Evolutionary conservation across 1,140 invertebrate species (phyloP), one percentile per base, ranked within the genome.

Genomic region (Diorhabda elongata): DNA sequence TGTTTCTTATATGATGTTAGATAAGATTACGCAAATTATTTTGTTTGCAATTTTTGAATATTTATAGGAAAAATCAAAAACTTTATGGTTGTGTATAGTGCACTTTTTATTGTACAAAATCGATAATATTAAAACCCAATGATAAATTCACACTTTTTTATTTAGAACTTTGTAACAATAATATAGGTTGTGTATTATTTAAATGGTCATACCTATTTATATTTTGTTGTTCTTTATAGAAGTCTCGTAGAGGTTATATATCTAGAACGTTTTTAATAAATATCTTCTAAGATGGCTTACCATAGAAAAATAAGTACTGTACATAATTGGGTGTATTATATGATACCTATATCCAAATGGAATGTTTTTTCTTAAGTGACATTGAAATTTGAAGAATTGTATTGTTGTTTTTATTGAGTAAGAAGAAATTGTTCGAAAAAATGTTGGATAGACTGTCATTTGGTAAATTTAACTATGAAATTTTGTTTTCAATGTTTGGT

Each of bases 271-370:
- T 63, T 68, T 64, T 61, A 72, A 69, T 42, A 42, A 69, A 64
- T 66, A 72, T 26, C 26, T 26, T 26, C 26, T 26, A 26, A 26
- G 26, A 52, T 52, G n/a, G n/a, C 47, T 8, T 52, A 52, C 47
- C 47, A 2, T 52, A 8, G n/a, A 8, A n/a, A n/a, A 52, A 69
- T 74, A 74, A 74, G 73, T 63, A 6, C 41, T 74, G 73, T 74
- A 74, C 60, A 74, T 74, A 74, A 58, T 70, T 64, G 45, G 64
- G 57, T 64, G 62, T 64, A 60, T 66, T n/a, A 62, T 64, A 62
- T 43, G 68, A 68, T 71, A 64, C 64, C 47, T 44, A 63, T 61
- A 52, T 52, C 47, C 47, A 61, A 68, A 42, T 61, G 45, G 64
- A 44, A 58, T 65, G 52, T 65, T 65, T 43, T 26, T 45, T 65